These are phyloP conservation scores for Drosophila diplacantha DNA, from an alignment of 2,888 invertebrate genomes.

Conservation along the genomic window DNA sequence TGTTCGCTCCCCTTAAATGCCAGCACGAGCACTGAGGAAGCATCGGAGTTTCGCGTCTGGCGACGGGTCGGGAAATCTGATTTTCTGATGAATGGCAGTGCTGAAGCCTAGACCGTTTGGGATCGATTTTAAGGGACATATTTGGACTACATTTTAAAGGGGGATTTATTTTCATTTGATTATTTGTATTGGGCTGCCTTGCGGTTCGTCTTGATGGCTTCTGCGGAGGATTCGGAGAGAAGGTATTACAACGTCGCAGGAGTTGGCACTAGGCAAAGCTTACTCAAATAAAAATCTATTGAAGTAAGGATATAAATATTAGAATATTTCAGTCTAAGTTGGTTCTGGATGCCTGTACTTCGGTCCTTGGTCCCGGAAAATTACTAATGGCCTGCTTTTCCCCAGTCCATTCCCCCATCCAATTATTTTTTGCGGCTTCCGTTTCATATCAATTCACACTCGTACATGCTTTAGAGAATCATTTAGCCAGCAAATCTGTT, in stretches of 20 bases:
- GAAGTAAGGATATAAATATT: neutral
- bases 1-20: constrained; percentile 28
- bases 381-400: neutral
- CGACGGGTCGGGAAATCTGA: neutral
- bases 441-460: constrained; percentile 17
- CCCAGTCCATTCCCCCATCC: neutral
- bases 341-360: neutral
- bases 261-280: neutral
- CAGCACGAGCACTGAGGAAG: constrained; percentile 3
- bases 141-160: constrained; percentile 10
- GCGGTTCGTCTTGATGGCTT: constrained; percentile 4
- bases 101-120: constrained; percentile 5
- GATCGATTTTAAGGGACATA: constrained; percentile 2
- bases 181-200: constrained; percentile 4
- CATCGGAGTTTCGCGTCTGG: neutral
- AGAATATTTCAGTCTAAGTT: neutral
- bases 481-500: constrained; percentile 10
- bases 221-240: neutral
- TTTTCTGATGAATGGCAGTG: constrained; percentile 11
- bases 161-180: neutral
- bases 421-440: constrained; percentile 15
- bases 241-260: neutral
- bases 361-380: neutral
- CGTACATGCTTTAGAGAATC: constrained; percentile 2
- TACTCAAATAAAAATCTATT: neutral